Base-by-base conservation (phyloP, 2,113 vertebrate species). In the Callopanchax toddi region DNA sequence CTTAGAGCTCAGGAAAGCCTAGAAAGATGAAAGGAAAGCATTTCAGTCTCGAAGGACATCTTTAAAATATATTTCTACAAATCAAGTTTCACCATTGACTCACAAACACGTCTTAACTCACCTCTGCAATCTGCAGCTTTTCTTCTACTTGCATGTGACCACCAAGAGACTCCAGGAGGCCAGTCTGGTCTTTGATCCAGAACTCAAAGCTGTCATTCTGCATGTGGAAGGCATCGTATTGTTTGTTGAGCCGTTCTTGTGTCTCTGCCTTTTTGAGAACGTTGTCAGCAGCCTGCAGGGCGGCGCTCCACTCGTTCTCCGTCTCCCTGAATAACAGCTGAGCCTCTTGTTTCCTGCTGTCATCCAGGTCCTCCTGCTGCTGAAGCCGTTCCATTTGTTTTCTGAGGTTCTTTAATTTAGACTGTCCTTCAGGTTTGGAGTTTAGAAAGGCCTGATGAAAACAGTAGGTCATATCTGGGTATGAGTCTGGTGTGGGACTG, bases 221-320 rank as follows among this genome's bases (percentile, higher is more conserved):
- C 51, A 43, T 66, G 42, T 60, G 69, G 23, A 89, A 82, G 15
- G 50, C 58, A 8, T 80, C 49, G 1, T 77, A 0, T 18, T 90
- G 83, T 32, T 67, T 77, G 16, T 68, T 50, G 6, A 91, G 16
- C 2, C 49, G 26, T 0, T 36, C 60, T 32, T 68, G 82, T 4
- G 36, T 54, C 42, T 89, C 72, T 0, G 59, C 67, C 50, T 79
- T 48, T 9, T 25, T 26, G 13, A 82, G 49, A 25, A 74, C 21
- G 20, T 89, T 68, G 43, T 87, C 73, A 3, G 89, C 88, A 1
- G 37, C 51, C 56, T 78, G 67, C 67, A 90, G 59, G 6, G 83
- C 68, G 3, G 2, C 45, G n/a, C 16, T 82, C 92, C 91, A 92
- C 54, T 90, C 78, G n/a, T 86, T 70, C 39, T 91, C 87, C 6